phyloP scores from a whole-genome alignment of 2,113 vertebrate genomes.

The Conger conger region DNA sequence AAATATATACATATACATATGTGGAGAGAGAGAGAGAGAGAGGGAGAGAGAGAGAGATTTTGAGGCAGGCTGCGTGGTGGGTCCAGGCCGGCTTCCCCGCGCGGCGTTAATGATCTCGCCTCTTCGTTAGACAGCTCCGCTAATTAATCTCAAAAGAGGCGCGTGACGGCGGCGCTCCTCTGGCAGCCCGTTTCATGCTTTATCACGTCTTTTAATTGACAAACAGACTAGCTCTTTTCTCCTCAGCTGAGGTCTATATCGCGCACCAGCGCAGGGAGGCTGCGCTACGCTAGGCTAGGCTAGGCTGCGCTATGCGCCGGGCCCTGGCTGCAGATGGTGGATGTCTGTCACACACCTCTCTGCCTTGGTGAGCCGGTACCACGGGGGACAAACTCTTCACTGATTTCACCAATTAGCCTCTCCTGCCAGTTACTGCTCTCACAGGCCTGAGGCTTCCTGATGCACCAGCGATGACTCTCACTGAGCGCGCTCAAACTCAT shows the following conservation, averaged over 20 bases:
- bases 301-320: background rate
- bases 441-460: slow-evolving; percentile 24
- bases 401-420: slow-evolving; percentile 46
- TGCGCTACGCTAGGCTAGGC: background rate
- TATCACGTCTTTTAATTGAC: slow-evolving; percentile 83
- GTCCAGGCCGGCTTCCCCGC: slow-evolving; percentile 3
- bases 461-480: slow-evolving; percentile 23
- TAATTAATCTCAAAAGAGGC: slow-evolving; percentile 78
- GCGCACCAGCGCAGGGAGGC: slow-evolving; percentile 24
- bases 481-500: background rate
- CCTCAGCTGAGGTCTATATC: slow-evolving; percentile 80
- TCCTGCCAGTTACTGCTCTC: slow-evolving; percentile 6
- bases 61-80: background rate
- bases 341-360: slow-evolving; percentile 47
- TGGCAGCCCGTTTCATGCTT: slow-evolving; percentile 81
- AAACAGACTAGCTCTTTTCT: slow-evolving; percentile 80
- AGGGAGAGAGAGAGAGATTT: too few relatives aligned
- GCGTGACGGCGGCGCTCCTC: slow-evolving; percentile 64
- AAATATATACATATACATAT: background rate
- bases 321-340: slow-evolving; percentile 58
- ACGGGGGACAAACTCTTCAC: slow-evolving; percentile 40
- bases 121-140: slow-evolving; percentile 73
- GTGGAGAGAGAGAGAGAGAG: background rate
- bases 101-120: slow-evolving; percentile 50
- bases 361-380: slow-evolving; percentile 30